Percentiles rank a stretch among this genome's conserved stretches.
Conservation (phyloP, 2,113 vertebrate species). For the Atherinomorus stipes region DNA sequence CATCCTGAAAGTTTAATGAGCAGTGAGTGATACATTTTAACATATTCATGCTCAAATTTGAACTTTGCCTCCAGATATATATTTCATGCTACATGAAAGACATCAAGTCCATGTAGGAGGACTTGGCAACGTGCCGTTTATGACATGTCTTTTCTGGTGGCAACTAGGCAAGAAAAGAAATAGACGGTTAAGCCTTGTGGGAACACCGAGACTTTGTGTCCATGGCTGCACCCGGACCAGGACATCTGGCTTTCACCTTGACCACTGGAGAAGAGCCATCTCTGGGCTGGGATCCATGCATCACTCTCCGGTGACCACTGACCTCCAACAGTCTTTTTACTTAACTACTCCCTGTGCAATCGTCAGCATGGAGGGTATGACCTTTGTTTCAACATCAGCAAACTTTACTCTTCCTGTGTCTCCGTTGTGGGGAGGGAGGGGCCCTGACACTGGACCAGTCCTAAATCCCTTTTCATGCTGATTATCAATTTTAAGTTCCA, state of each 20-base stretch:
- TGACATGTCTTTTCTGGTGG: constrained; percentile 10
- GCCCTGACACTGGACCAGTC: constrained; percentile 25
- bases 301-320: constrained; percentile 70
- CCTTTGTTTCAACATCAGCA: constrained; percentile 71
- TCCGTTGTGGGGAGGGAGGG: background rate
- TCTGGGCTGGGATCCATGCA: constrained; percentile 69
- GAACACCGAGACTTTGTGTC: constrained; percentile 47
- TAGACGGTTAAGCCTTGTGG: constrained; percentile 17
- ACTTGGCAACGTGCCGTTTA: background rate
- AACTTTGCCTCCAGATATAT: constrained; percentile 27
- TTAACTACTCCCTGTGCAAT: constrained; percentile 66
- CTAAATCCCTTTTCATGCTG: constrained; percentile 2
- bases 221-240: constrained; percentile 47
- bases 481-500: constrained; percentile 40
- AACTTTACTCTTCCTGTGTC: constrained; percentile 57
- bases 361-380: constrained; percentile 63
- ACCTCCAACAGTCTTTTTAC: constrained; percentile 67
- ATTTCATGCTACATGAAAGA: background rate
- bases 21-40: constrained; percentile 24
- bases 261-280: constrained; percentile 59
- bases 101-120: background rate
- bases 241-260: constrained; percentile 76
- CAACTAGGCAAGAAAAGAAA: background rate
- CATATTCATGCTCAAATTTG: constrained; percentile 34
- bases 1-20: constrained; percentile 48